Conservation (phyloP, 2,113 vertebrate genomes). For the Oreamnos americanus region DNA sequence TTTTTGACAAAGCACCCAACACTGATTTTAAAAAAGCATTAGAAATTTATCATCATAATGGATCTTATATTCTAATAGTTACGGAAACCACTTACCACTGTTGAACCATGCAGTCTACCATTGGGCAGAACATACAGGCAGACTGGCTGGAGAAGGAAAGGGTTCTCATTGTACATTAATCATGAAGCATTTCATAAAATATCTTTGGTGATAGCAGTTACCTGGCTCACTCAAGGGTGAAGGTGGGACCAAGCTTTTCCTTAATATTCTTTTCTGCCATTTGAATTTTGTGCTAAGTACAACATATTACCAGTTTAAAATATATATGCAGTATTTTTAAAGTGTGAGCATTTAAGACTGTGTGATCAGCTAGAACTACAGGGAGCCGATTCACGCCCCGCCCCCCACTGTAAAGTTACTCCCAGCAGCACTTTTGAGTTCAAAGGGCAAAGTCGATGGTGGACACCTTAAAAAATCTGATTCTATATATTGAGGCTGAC, state of each 20-base stretch:
- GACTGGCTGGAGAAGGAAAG: background rate
- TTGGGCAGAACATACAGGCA: background rate
- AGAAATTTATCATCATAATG: background rate
- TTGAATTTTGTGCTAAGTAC: background rate
- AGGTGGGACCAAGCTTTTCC: background rate
- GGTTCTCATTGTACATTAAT: background rate
- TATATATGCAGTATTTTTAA: background rate
- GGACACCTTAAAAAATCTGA: background rate
- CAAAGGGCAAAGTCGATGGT: background rate
- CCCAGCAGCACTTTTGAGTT: background rate
- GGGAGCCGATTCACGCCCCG: accelerated
- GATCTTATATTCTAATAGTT: background rate
- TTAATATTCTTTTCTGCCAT: background rate
- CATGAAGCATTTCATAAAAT: background rate
- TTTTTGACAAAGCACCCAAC: background rate
- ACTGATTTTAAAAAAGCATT: background rate
- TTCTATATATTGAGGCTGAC: background rate
- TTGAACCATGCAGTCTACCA: background rate
- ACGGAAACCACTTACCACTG: background rate
- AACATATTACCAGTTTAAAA: background rate
- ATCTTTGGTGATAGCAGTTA: background rate
- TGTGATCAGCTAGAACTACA: background rate
- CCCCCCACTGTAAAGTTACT: background rate
- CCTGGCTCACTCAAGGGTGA: background rate
- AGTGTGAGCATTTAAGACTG: background rate